Base-by-base conservation (phyloP, 92 coral and sea anemone species). In the Micromussa lordhowensis region DNA sequence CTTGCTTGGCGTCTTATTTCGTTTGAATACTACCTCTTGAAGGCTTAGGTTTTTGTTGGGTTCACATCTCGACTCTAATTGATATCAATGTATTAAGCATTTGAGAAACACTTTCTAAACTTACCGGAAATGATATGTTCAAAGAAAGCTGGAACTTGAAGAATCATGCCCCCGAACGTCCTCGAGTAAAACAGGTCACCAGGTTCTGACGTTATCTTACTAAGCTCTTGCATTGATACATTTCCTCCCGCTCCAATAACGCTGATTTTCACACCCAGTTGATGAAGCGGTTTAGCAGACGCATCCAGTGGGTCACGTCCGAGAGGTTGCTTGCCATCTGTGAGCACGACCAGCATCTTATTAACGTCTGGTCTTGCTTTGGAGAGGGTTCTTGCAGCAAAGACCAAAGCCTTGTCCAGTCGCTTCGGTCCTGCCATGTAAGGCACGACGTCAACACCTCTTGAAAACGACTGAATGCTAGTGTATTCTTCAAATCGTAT, bases 241-340 rank as follows among this genome's bases (percentile, higher is more conserved):
- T 90, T 87, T 53, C 72, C 85, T 6, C 99, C 99, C 72, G 90
- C 86, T 77, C 92, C 94, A 70, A 97, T 83, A 4, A 94, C 91
- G 72, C 89, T 82, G 24, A 94, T 89, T 68, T 81, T 89, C 58
- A 92, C 95, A n/a, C 96, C 95, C 0, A 89, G 85, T 17, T 91
- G 87, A 34, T 77, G 72, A 29, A 97, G 93, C 14, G 95, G 94
- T 64, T 79, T 87, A 36, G 88, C 94, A 1, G 95, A 93, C 24
- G 69, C 94, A 15, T 49, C 89, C 17, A 94, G 51, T 15, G 93
- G 91, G 26, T 93, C 98, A 13, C 61, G 72, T 11, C 95, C 98
- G 75, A 95, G 93, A 19, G 75, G 68, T 24, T 61, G 54, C 90
- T 89, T 87, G 14, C 98, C 96, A 73, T 83, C 96, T 3, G 98